Evolutionary conservation across 1,140 invertebrate species (phyloP).

Genomic region (Caenorhabditis inopinata): DNA sequence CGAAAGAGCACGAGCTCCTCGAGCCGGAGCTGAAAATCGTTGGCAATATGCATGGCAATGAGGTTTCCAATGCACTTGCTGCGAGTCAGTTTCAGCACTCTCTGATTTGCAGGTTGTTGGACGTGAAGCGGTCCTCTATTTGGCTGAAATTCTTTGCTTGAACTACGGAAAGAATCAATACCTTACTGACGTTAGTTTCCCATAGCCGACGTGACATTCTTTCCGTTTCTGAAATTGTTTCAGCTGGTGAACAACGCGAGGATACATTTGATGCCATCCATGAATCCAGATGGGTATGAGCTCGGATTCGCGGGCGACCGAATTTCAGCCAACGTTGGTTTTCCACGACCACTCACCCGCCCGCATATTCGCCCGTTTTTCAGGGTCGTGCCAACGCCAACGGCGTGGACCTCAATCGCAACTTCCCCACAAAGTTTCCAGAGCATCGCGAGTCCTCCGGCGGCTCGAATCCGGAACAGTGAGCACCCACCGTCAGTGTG

Average conservation of each 20-base stretch:
- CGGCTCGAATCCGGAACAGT: not conserved
- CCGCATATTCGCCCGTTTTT: not conserved
- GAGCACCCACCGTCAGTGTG: too few species aligned
- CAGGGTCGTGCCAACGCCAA: constrained; percentile 80
- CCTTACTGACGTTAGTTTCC: constrained; percentile 73
- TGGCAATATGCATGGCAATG: constrained; percentile 95
- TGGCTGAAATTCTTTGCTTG: constrained; percentile 84
- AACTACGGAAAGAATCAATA: constrained; percentile 77
- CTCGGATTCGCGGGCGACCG: constrained; percentile 72
- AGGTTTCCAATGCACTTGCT: constrained; percentile 74
- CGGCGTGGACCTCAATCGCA: constrained; percentile 85
- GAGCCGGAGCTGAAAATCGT: constrained; percentile 89
- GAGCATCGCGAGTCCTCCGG: constrained; percentile 70
- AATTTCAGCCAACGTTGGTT: constrained; percentile 37
- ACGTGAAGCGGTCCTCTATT: constrained; percentile 78
- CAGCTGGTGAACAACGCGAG: constrained; percentile 76
- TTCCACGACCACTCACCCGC: constrained; percentile 52
- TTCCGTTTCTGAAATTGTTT: too few species aligned
- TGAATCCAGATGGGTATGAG: constrained; percentile 98
- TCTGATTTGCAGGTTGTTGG: constrained; percentile 71
- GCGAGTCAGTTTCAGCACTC: not conserved
- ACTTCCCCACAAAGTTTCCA: constrained; percentile 89
- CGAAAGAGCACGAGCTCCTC: constrained; percentile 81
- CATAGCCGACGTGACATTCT: too few species aligned
- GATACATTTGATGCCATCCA: constrained; percentile 88